Evolutionary conservation across 2,888 invertebrate genomes (phyloP), one percentile per base, ranked within the genome.

Genomic region (Drosophila tripunctata): DNA sequence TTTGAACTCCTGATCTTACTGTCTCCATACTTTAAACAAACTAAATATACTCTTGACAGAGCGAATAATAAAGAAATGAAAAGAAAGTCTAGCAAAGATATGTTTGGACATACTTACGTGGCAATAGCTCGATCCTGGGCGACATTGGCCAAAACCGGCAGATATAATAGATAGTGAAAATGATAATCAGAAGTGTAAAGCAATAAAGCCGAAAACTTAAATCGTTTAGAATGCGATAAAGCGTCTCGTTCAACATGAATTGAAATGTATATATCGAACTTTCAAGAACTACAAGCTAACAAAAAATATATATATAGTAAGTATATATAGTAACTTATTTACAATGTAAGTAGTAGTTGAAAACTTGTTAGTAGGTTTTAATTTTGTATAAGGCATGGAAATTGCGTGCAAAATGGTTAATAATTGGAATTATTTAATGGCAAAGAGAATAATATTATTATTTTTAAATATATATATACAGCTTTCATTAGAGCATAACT

Each of bases 391-490:
- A 63, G 43, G 60, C 64, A 55, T 24, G 38, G 30, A 47, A 24
- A 31, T 27, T 58, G 38, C 67, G 67, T 67, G 67, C 67, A 67
- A 19, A 58, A 60, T 48, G 52, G 14, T 51, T 35, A 51, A 38
- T 41, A 38, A 19, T 31, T 35, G n/a, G 14, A 21, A 35, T 44
- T 36, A 17, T 48, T 48, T n/a, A n/a, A 15, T 36, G n/a, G 33
- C 31, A 36, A 31, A 21, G 12, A 8, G 12, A 43, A 43, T 43
- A 41, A 31, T 27, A 27, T 10, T 10, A 35, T 44, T 50, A n/a
- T n/a, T n/a, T n/a, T n/a, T n/a, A n/a, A n/a, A n/a, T 43, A 17
- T 43, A n/a, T 48, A 67, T 67, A 4, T 57, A 67, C 51, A 66
- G 57, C 67, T 44, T 19, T 50, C 12, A 31, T 22, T 36, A 41